phyloP scores from a whole-genome alignment of 2,113 vertebrate species.

The Panthera uncia region DNA sequence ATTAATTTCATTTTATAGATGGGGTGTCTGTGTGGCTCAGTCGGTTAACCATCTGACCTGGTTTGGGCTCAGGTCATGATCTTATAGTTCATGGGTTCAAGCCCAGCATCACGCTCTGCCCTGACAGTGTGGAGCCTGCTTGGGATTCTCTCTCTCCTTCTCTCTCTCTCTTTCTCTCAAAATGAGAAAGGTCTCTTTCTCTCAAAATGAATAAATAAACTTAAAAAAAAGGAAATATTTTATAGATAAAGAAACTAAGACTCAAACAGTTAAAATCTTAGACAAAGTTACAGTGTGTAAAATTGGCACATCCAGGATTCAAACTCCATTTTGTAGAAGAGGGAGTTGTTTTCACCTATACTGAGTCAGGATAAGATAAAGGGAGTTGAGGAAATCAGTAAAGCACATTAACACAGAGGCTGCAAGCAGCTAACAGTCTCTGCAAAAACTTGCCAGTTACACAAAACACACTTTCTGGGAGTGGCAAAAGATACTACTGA shows the following conservation, averaged over 20 bases:
- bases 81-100: no score
- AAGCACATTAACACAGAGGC: not conserved
- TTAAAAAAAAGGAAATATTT: not conserved
- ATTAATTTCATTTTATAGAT: not conserved
- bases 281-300: not conserved
- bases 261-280: not conserved
- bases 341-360: not conserved
- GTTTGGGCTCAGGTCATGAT: no score
- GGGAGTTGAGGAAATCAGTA: not conserved
- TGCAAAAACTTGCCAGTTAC: slow-evolving; percentile 52
- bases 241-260: slow-evolving; percentile 5
- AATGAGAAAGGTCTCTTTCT: no score
- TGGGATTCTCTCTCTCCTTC: no score
- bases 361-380: not conserved
- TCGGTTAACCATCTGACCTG: no score
- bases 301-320: not conserved
- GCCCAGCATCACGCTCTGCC: no score
- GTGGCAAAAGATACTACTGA: slow-evolving; percentile 52
- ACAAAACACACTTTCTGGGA: slow-evolving; percentile 42
- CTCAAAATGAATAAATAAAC: no score
- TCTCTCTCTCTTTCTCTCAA: no score
- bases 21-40: no score
- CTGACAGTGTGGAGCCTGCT: no score
- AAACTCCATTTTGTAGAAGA: not conserved
- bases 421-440: slow-evolving; percentile 4